Percentiles rank a stretch among this genome's conserved stretches.
Conservation (phyloP, 1,140 invertebrate genomes). For the Eumeta japonica region DNA sequence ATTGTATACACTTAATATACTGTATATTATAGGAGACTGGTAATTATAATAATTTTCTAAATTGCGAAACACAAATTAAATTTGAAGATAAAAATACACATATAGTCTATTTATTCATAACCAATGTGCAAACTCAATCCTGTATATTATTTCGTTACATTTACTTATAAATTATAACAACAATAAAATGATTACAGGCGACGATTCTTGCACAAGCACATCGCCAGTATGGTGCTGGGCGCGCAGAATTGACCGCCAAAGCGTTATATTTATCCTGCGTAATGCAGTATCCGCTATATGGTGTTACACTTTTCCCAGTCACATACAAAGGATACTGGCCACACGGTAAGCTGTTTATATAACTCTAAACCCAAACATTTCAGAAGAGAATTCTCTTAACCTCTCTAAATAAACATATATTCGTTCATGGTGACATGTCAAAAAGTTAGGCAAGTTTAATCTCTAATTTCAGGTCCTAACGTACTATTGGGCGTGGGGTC, state of each 20-base stretch:
- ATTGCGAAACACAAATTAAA: too few species aligned
- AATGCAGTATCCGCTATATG: slow-evolving; percentile 95
- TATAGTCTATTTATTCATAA: too few species aligned
- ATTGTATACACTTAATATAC: too few species aligned
- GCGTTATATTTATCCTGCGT: slow-evolving; percentile 93
- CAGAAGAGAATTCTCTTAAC: not conserved
- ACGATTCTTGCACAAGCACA: slow-evolving; percentile 85
- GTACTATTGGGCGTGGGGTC: slow-evolving; percentile 83
- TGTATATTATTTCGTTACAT: not conserved
- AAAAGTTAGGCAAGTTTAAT: too few species aligned
- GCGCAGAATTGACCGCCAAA: slow-evolving; percentile 88
- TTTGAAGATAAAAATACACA: too few species aligned
- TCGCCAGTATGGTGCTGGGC: slow-evolving; percentile 85
- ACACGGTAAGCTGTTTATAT: slow-evolving; percentile 68
- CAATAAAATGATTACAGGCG: slow-evolving; percentile 46
- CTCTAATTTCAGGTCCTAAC: slow-evolving; percentile 42
- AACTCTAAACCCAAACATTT: not conserved
- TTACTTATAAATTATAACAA: not conserved
- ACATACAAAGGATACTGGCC: slow-evolving; percentile 91
- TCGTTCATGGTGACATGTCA: too few species aligned
- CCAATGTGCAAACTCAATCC: not conserved
- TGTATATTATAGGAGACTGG: too few species aligned
- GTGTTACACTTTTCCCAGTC: slow-evolving; percentile 89
- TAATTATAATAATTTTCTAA: too few species aligned
- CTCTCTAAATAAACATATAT: too few species aligned